phyloP scores from a whole-genome alignment of 2,888 invertebrate species.

The Hemistola chrysoprasaria region DNA sequence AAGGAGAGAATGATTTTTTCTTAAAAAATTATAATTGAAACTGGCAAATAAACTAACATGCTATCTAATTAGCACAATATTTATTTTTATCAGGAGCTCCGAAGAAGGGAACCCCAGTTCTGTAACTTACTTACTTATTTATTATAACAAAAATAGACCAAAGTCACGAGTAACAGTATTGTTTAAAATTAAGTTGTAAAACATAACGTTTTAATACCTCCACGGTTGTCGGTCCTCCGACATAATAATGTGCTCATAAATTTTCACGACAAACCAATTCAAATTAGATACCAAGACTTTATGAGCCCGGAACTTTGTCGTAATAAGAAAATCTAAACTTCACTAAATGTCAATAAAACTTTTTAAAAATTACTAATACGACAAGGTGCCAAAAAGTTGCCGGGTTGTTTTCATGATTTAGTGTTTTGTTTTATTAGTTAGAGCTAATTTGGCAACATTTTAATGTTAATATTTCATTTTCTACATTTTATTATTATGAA shows the following conservation, averaged over 20 bases:
- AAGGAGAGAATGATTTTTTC: too few species aligned
- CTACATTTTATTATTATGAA: too few species aligned
- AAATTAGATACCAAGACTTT: conserved; percentile 31
- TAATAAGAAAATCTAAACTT: conserved; percentile 6
- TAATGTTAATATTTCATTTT: conserved; percentile 16
- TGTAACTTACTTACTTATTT: too few species aligned
- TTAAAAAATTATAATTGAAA: too few species aligned
- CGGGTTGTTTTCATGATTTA: too few species aligned
- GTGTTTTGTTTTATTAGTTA: not conserved
- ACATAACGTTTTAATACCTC: conserved; percentile 9
- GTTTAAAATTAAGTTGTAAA: not conserved
- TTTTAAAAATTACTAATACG: not conserved
- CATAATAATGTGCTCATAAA: conserved; percentile 22
- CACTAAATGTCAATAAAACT: too few species aligned
- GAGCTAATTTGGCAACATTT: conserved; percentile 39
- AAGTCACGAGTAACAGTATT: too few species aligned
- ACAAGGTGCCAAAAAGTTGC: not conserved
- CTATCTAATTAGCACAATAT: too few species aligned
- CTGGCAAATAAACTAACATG: too few species aligned
- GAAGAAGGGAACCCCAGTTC: too few species aligned
- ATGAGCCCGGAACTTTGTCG: conserved; percentile 27
- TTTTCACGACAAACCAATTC: conserved; percentile 31
- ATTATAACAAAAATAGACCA: too few species aligned
- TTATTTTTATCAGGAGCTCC: too few species aligned
- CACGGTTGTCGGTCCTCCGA: conserved; percentile 22